Evolutionary conservation across 2,888 invertebrate species (phyloP).

Genomic region (Metalampra italica): DNA sequence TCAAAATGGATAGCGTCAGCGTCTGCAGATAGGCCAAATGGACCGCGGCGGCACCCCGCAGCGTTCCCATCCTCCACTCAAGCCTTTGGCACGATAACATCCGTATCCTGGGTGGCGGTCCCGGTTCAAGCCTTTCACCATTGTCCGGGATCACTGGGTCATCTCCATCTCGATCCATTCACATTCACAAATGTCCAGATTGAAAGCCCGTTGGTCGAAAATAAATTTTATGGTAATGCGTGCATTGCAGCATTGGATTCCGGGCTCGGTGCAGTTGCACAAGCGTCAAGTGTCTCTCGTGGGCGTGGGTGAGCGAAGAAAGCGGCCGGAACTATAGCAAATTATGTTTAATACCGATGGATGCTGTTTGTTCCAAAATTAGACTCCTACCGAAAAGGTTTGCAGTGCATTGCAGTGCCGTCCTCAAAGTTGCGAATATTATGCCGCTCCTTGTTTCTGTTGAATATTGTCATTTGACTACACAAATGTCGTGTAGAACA

Average conservation of each 20-base stretch:
- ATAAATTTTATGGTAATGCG: slow-evolving; percentile 63
- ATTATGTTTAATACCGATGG: slow-evolving; percentile 9
- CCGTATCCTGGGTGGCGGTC: slow-evolving; percentile 56
- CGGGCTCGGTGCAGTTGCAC: slow-evolving; percentile 44
- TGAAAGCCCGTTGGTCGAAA: slow-evolving; percentile 13
- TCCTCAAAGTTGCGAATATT: too few relatives aligned
- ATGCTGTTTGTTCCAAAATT: slow-evolving; percentile 1
- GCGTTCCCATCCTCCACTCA: slow-evolving; percentile 36
- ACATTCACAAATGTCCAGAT: slow-evolving; percentile 21
- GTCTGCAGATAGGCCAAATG: slow-evolving; percentile 28
- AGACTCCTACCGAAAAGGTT: not conserved
- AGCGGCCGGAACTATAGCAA: slow-evolving; percentile 13
- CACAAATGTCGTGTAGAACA: too few relatives aligned
- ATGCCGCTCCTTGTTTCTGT: too few relatives aligned
- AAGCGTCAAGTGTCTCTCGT: slow-evolving; percentile 52
- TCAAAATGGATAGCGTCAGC: slow-evolving; percentile 7
- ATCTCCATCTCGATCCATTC: slow-evolving; percentile 27
- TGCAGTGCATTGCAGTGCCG: too few relatives aligned
- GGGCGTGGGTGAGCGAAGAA: slow-evolving; percentile 51
- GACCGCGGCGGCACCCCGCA: slow-evolving; percentile 39
- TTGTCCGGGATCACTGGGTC: slow-evolving; percentile 45
- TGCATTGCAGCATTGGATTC: slow-evolving; percentile 43
- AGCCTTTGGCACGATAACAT: slow-evolving; percentile 42
- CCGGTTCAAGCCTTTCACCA: slow-evolving; percentile 52
- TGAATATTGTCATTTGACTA: too few relatives aligned